Conservation (phyloP, 1,140 invertebrate genomes). For the Copidosoma floridanum region DNA sequence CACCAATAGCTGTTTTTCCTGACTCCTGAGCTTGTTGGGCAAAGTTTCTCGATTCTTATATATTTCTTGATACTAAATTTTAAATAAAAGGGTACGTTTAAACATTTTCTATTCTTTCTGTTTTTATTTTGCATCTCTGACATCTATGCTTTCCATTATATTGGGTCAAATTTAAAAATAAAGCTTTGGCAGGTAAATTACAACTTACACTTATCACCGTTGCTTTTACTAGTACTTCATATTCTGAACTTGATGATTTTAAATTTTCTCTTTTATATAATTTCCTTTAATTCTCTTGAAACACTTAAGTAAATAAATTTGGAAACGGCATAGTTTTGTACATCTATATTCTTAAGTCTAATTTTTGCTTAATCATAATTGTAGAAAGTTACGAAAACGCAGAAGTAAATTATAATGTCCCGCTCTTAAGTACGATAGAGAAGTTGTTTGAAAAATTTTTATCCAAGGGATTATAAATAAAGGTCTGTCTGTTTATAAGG, state of each 20-base stretch:
- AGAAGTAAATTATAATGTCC: constrained; percentile 25
- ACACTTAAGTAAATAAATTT: constrained; percentile 12
- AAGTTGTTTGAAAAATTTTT: constrained; percentile 22
- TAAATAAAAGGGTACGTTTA: constrained; percentile 6
- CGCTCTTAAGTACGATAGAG: constrained; percentile 13
- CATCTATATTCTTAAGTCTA: constrained; percentile 25
- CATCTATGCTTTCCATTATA: constrained; percentile 16
- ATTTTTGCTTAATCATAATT: no score
- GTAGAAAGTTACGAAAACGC: no score
- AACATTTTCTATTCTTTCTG: neutral
- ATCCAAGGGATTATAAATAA: constrained; percentile 18
- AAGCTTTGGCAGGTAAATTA: constrained; percentile 21
- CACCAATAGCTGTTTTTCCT: neutral
- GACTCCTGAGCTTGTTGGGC: neutral
- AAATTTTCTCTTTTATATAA: neutral
- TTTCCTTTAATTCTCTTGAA: neutral
- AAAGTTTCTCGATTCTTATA: neutral
- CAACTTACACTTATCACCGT: constrained; percentile 22
- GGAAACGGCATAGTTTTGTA: constrained; percentile 18
- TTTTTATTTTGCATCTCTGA: neutral
- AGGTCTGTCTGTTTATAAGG: constrained; percentile 16
- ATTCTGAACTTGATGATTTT: no score
- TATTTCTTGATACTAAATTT: constrained; percentile 1
- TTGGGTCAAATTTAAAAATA: constrained; percentile 23
- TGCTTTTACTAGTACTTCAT: neutral